Evolutionary conservation across 2,797 vertebrate genomes (phyloP).

Genomic region (Danio choprae): DNA sequence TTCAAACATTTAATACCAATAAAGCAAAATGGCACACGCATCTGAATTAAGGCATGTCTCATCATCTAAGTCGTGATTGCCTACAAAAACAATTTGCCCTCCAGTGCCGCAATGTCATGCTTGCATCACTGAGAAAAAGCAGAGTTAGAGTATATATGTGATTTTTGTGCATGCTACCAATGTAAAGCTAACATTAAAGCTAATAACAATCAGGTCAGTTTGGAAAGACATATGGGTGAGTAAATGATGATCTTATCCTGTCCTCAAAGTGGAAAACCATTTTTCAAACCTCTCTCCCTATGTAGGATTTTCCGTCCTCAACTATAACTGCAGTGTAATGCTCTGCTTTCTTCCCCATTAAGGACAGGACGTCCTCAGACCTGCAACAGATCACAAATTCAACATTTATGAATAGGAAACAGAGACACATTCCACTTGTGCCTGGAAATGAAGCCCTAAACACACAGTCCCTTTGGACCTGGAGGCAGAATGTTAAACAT

Average conservation of each 20-base stretch:
- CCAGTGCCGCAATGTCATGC: neutral
- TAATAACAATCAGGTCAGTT: neutral
- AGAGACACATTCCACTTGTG: neutral
- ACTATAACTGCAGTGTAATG: conserved; percentile 81
- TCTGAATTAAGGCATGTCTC: neutral
- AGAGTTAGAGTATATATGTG: too few species aligned
- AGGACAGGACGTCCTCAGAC: conserved; percentile 70
- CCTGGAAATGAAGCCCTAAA: neutral
- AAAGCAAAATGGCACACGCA: neutral
- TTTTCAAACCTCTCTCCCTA: conserved; percentile 83
- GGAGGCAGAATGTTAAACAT: neutral
- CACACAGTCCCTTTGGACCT: neutral
- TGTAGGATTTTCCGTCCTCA: conserved; percentile 79
- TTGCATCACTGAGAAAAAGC: neutral
- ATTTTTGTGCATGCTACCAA: neutral
- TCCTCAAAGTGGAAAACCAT: neutral
- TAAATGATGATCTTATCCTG: neutral
- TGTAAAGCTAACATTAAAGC: neutral
- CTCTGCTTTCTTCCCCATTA: conserved; percentile 66
- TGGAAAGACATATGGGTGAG: conserved; percentile 8
- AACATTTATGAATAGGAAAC: conserved; percentile 23
- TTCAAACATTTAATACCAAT: neutral
- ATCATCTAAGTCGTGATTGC: neutral
- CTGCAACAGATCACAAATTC: conserved; percentile 67
- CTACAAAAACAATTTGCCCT: conserved; percentile 1